Base-by-base conservation (phyloP, 2,113 vertebrate genomes). In the Platycercus adscitus region DNA sequence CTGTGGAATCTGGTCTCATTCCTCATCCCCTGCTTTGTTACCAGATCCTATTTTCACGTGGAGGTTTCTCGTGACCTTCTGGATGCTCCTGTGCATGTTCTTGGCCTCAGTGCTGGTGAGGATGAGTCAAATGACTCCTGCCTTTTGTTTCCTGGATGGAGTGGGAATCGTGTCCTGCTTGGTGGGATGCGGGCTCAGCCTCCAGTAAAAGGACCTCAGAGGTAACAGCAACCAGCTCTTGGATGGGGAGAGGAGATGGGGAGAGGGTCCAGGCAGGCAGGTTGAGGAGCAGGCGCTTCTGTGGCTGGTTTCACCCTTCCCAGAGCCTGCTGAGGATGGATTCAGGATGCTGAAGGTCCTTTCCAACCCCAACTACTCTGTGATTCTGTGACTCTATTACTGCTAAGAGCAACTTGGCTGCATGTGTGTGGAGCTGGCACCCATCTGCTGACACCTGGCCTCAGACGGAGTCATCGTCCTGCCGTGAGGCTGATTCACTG, bases 371-470 rank as follows among this genome's bases (percentile, higher is more conserved):
- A 33, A 20, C 31, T 56, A 3, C 13, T 33, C 8, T 21, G 31
- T n/a, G 55, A 56, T 20, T 33, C 53, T 55, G 5, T 31, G 29
- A 19, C 31, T 82, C 88, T 68, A 66, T 56, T 44, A 33, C 49
- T 7, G 49, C 76, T 44, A 52, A 33, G 89, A 93, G 89, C 39
- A 88, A 33, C 69, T 86, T 88, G 94, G 89, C 89, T 56, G 37
- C 0, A 0, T 18, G 72, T 5, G 0, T 71, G 65, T 4, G 46
- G 66, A 88, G 82, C 86, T 95, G 94, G 93, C 95, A 88, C 76
- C 66, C 16, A 6, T 88, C 35, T 88, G 79, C 86, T 86, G 88
- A 43, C 91, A 91, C 86, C 91, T 90, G 94, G 88, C n/a, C 79
- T 20, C 3, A 11, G 76, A 73, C 93, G 94, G 90, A 93, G 55